Conservation (phyloP, 2,888 invertebrate species). For the Pristionchus maxplancki region DNA sequence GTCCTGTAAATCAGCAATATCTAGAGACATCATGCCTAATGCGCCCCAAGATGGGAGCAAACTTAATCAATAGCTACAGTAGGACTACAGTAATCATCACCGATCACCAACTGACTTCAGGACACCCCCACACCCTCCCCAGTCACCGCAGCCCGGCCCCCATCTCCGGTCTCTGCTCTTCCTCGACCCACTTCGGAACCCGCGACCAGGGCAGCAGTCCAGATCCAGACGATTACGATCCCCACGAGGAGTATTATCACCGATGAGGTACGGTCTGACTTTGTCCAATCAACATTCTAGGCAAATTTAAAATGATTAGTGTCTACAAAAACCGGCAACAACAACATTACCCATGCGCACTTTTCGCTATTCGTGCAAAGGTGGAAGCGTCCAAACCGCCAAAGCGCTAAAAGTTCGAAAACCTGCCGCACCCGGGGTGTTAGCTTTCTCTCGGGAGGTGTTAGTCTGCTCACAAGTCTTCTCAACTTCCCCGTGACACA, state of each 20-base stretch:
- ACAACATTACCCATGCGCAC: too few species aligned
- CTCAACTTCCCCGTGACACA: too few species aligned
- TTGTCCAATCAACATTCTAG: too few species aligned
- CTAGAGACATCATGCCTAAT: not conserved
- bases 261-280: not conserved
- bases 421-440: not conserved
- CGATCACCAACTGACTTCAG: not conserved
- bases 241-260: not conserved
- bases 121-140: not conserved
- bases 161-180: not conserved
- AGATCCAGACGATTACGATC: slow-evolving; percentile 39
- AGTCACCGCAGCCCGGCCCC: not conserved
- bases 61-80: not conserved
- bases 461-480: not conserved
- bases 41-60: not conserved
- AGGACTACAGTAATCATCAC: not conserved
- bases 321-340: too few species aligned
- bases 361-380: too few species aligned
- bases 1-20: not conserved
- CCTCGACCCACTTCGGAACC: not conserved
- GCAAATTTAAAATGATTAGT: too few species aligned
- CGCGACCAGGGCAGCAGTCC: not conserved
- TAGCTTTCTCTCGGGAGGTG: not conserved
- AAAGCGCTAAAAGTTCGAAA: not conserved
- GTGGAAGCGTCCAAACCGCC: too few species aligned